These are phyloP conservation scores for Alethe diademata DNA, from an alignment of 2,113 vertebrate species.

Conservation along the genomic window DNA sequence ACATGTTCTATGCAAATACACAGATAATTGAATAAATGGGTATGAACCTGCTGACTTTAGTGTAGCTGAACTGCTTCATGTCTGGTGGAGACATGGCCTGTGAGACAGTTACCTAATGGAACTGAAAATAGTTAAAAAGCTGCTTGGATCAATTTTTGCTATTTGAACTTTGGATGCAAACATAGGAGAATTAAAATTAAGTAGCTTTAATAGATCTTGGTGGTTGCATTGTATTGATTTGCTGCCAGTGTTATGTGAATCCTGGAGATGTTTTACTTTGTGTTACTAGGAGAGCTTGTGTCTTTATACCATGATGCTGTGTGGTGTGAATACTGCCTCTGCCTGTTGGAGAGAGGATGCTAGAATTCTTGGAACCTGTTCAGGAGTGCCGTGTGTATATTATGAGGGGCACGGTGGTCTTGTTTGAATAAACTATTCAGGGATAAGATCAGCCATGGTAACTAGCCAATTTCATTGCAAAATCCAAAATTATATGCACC, in stretches of 20 bases:
- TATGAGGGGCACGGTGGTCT: background rate
- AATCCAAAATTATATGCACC: slow-evolving; percentile 20
- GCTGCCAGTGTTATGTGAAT: background rate
- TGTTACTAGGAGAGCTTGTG: background rate
- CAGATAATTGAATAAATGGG: background rate
- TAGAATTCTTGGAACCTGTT: background rate
- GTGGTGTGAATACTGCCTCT: background rate
- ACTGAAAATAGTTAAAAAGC: background rate
- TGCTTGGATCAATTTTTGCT: background rate
- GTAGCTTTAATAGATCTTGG: background rate
- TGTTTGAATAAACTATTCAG: slow-evolving; percentile 17
- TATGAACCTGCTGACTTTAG: background rate
- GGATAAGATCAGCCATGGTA: slow-evolving; percentile 6
- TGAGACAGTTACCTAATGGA: background rate
- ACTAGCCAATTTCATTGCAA: slow-evolving; percentile 10
- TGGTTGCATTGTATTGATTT: background rate
- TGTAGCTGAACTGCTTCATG: background rate
- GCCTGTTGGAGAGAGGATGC: background rate
- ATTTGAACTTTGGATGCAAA: background rate
- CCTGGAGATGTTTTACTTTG: background rate
- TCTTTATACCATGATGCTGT: background rate
- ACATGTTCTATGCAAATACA: background rate
- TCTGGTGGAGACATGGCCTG: background rate
- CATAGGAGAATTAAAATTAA: background rate
- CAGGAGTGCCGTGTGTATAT: background rate